A percentile compares a stretch with the other conserved stretches of the same genome.
Conservation (phyloP, 2,113 vertebrate species). For the Etia nguti region DNA sequence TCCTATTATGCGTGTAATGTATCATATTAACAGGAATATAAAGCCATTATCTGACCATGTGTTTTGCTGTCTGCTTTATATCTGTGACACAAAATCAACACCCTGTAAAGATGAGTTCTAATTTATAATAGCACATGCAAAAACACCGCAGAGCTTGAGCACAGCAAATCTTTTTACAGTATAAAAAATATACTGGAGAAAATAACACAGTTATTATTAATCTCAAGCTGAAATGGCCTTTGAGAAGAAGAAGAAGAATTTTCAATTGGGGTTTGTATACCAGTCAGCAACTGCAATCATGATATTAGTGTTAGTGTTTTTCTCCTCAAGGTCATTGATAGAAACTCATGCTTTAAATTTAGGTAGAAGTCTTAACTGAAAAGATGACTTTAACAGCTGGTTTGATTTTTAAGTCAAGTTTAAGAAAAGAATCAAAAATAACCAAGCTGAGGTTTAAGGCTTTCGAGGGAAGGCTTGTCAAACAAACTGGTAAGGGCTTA, state of each 20-base stretch:
- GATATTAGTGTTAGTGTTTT: neutral
- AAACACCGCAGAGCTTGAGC: neutral
- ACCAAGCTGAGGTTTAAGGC: neutral
- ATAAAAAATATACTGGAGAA: neutral
- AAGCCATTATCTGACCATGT: conserved; percentile 59
- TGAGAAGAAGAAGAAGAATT: neutral
- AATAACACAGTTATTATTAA: neutral
- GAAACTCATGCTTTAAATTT: neutral
- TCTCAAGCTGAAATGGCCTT: neutral
- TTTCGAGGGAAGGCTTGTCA: neutral
- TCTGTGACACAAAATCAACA: neutral
- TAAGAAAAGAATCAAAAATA: neutral
- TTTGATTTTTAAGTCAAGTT: neutral
- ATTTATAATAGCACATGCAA: neutral
- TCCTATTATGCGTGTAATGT: neutral
- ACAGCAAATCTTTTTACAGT: neutral
- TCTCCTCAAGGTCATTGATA: neutral
- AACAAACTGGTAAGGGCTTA: neutral
- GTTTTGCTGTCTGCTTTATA: conserved; percentile 6
- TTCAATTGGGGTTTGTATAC: neutral
- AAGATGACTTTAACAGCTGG: neutral
- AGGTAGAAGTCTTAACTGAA: neutral
- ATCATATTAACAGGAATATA: conserved; percentile 58
- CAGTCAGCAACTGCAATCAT: neutral
- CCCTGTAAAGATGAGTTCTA: neutral